Conservation (phyloP, 1,140 invertebrate genomes). For the Thereuonema tuberculata region DNA sequence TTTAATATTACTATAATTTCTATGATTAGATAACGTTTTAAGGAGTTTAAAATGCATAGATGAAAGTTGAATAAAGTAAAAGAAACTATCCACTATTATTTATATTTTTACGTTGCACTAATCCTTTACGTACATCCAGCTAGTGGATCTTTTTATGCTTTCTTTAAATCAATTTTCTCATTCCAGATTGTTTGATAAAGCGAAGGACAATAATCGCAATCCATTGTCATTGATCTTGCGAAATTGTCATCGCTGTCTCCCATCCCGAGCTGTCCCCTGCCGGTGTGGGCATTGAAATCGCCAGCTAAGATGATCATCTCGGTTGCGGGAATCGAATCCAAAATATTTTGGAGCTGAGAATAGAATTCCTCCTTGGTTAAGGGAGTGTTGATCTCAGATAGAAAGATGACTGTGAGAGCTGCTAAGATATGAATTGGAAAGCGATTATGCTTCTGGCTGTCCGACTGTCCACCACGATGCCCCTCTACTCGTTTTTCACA, state of each 20-base stretch:
- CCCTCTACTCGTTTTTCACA: background rate
- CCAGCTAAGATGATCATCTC: background rate
- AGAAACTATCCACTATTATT: too few species aligned
- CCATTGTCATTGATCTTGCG: background rate
- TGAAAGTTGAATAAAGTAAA: too few species aligned
- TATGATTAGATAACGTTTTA: too few species aligned
- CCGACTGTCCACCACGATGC: background rate
- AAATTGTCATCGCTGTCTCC: constrained; percentile 2
- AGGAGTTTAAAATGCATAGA: too few species aligned
- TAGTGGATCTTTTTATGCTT: too few species aligned
- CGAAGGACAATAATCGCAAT: background rate
- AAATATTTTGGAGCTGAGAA: background rate
- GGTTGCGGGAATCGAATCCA: background rate
- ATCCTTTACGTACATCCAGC: too few species aligned
- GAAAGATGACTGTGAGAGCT: background rate
- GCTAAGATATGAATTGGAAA: background rate
- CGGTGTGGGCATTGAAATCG: background rate
- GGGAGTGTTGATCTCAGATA: background rate
- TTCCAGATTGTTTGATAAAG: background rate
- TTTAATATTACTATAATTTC: too few species aligned
- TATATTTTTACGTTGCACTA: too few species aligned
- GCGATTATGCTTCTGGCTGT: background rate
- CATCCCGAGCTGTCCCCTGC: background rate
- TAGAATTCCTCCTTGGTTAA: background rate
- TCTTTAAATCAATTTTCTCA: too few species aligned